These are phyloP conservation scores for Lasioglossum leucozonium DNA, from an alignment of 2,888 invertebrate genomes.

Conservation along the genomic window DNA sequence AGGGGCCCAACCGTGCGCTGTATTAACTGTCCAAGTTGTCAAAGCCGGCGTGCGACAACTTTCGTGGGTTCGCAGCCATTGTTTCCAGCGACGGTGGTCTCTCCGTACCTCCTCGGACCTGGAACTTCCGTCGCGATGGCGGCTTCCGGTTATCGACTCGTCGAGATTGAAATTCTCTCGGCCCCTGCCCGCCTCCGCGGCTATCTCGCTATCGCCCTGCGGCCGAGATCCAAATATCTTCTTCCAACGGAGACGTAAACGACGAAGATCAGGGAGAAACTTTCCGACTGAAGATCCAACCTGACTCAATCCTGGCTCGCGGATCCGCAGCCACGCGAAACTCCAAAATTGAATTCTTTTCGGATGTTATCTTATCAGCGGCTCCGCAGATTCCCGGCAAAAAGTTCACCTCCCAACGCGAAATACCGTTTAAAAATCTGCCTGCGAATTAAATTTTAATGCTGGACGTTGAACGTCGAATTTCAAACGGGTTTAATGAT, in stretches of 20 bases:
- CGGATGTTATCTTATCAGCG: conserved; percentile 7
- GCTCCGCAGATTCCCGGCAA: background rate
- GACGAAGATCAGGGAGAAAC: conserved; percentile 22
- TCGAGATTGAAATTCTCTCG: conserved; percentile 67
- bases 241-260: conserved; percentile 18
- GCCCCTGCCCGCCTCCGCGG: conserved; percentile 1
- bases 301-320: conserved; percentile 3
- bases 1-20: conserved; percentile 8
- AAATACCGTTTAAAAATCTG: background rate
- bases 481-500: background rate
- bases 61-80: conserved; percentile 61
- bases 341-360: conserved; percentile 32
- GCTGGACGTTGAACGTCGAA: background rate
- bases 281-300: conserved; percentile 14
- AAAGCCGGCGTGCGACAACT: conserved; percentile 57
- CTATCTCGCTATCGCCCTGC: background rate
- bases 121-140: conserved; percentile 47
- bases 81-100: conserved; percentile 51
- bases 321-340: background rate
- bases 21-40: conserved; percentile 74
- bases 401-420: background rate
- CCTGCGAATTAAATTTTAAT: background rate
- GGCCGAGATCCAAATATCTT: conserved; percentile 34
- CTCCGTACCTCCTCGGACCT: conserved; percentile 3
- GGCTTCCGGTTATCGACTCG: conserved; percentile 65